Conservation (phyloP, 2,113 vertebrate genomes). For the Neomonachus schauinslandi region DNA sequence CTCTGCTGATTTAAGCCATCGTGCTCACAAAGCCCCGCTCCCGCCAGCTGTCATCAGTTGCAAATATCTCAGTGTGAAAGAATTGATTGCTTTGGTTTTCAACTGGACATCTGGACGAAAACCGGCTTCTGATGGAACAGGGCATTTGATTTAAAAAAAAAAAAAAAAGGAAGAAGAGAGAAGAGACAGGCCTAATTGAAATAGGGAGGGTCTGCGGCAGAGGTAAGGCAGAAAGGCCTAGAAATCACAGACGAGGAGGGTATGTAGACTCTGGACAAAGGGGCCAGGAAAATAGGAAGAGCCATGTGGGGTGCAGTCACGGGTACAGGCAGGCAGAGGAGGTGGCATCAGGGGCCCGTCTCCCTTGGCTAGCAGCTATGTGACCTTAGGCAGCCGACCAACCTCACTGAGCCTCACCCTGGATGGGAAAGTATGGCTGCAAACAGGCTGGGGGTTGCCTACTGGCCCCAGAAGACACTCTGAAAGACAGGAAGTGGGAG, state of each 20-base stretch:
- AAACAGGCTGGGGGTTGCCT: not conserved
- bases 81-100: not conserved
- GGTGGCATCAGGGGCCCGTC: not conserved
- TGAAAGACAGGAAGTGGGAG: not conserved
- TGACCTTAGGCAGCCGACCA: not conserved
- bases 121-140: not conserved
- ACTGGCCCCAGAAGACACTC: not conserved
- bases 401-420: not conserved
- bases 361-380: not conserved
- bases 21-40: not conserved
- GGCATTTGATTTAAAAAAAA: not conserved
- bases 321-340: not conserved
- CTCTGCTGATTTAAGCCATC: not conserved
- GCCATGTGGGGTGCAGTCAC: too few relatives aligned
- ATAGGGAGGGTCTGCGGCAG: not conserved
- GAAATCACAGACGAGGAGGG: too few relatives aligned
- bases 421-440: not conserved
- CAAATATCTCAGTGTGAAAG: not conserved
- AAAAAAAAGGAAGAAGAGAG: not conserved
- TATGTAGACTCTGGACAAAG: not conserved
- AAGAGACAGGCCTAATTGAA: not conserved
- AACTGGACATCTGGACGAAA: not conserved
- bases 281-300: not conserved
- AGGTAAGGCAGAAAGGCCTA: not conserved
- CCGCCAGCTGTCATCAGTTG: accelerated